Percentiles rank a stretch among this genome's conserved stretches.
Evolutionary conservation across 2,113 vertebrate genomes (phyloP).

Genomic region (Monarcha castaneiventris): DNA sequence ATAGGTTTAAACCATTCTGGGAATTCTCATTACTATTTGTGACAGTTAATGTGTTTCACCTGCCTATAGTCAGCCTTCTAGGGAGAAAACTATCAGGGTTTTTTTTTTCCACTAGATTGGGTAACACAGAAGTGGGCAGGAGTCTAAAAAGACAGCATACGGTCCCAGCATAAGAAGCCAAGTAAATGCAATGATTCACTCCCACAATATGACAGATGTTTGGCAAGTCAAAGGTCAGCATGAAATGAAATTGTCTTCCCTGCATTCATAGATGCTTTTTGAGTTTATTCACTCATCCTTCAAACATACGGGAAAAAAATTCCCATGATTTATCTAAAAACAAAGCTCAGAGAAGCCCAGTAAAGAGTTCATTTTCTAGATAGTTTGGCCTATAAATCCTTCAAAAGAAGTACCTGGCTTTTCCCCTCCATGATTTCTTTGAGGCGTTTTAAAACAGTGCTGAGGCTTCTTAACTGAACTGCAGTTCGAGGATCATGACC

Average conservation of each 20-base stretch:
- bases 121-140: not conserved
- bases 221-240: not conserved
- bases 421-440: constrained; percentile 99
- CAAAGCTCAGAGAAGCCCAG: not conserved
- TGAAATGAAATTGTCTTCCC: not conserved
- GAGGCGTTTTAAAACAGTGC: constrained; percentile 92
- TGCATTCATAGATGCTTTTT: not conserved
- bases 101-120: not conserved
- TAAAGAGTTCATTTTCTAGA: not conserved
- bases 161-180: not conserved
- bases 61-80: not conserved
- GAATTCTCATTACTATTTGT: not conserved
- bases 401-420: constrained; percentile 85
- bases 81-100: not conserved
- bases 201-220: not conserved
- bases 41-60: not conserved
- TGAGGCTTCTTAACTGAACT: constrained; percentile 90
- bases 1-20: not conserved
- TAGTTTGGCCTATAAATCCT: not conserved
- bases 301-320: not conserved
- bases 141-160: not conserved
- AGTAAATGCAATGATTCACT: not conserved
- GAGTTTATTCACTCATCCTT: not conserved
- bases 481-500: constrained; percentile 96
- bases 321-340: not conserved